Percentiles rank a stretch among this genome's conserved stretches.
These are phyloP conservation scores for Siderastrea radians DNA, from an alignment of 92 coral and sea anemone genomes.

Conservation along the genomic window DNA sequence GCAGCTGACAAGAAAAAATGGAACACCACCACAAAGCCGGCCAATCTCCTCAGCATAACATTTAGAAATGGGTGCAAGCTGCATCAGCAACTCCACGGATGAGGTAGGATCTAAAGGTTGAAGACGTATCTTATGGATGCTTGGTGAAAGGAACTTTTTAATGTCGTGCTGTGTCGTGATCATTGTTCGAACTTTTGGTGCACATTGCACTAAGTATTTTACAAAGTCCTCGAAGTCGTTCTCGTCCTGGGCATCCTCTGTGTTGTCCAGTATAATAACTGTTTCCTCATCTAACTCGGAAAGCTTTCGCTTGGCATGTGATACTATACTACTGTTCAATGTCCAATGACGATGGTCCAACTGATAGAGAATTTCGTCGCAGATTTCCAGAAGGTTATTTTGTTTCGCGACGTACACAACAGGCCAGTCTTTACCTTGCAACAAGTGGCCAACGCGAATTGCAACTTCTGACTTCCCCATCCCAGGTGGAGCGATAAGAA, in stretches of 20 bases:
- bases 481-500: slow-evolving; percentile 54
- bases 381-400: slow-evolving; percentile 11
- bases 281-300: slow-evolving; percentile 2
- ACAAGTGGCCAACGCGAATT: slow-evolving; percentile 45
- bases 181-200: slow-evolving; percentile 11
- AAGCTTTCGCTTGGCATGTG: slow-evolving; percentile 23
- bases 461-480: slow-evolving; percentile 69
- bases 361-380: slow-evolving; percentile 28
- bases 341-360: slow-evolving; percentile 20
- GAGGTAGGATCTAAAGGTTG: background rate
- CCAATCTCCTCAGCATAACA: background rate
- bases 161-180: slow-evolving; percentile 14
- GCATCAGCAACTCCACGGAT: background rate
- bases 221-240: background rate
- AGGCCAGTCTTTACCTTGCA: background rate
- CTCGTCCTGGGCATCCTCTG: slow-evolving; percentile 43
- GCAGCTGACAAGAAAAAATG: slow-evolving; percentile 2
- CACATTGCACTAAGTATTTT: background rate
- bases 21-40: background rate
- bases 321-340: slow-evolving; percentile 27
- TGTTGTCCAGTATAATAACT: slow-evolving; percentile 60
- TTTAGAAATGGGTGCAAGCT: background rate
- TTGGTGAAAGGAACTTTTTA: background rate
- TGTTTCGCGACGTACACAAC: slow-evolving; percentile 48
- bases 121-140: slow-evolving; percentile 19